Conservation (phyloP, 2,113 vertebrate species). For the Bos javanicus region DNA sequence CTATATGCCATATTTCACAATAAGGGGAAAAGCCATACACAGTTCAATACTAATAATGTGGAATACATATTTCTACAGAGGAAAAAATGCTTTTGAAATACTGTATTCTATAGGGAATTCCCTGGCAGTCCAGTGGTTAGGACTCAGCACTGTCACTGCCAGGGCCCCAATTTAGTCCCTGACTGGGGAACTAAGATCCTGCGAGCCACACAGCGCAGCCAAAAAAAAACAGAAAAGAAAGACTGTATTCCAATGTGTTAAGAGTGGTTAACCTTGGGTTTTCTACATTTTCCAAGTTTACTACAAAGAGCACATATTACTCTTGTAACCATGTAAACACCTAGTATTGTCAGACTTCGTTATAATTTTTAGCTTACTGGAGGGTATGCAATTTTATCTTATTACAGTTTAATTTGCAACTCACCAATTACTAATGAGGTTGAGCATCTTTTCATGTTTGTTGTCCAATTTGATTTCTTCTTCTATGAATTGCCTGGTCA, state of each 20-base stretch:
- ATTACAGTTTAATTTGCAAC: background rate
- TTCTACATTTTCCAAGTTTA: background rate
- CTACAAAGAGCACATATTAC: background rate
- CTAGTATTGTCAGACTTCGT: background rate
- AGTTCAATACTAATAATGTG: background rate
- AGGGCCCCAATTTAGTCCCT: background rate
- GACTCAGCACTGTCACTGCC: background rate
- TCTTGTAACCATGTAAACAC: background rate
- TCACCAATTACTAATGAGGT: constrained; percentile 1
- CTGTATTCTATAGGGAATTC: background rate
- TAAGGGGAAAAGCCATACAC: background rate
- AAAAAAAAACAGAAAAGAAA: background rate
- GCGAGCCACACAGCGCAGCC: accelerated
- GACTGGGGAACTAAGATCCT: background rate
- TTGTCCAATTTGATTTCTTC: constrained; percentile 34
- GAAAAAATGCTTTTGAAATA: background rate
- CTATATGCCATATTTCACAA: background rate
- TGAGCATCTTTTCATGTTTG: constrained; percentile 8
- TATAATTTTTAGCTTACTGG: background rate
- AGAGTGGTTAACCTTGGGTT: background rate
- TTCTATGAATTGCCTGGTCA: background rate
- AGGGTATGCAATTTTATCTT: background rate
- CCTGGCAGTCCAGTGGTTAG: background rate
- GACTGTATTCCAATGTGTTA: background rate
- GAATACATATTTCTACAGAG: background rate